These are phyloP conservation scores for Callinectes sapidus DNA, from an alignment of 2,888 invertebrate species.

Conservation along the genomic window DNA sequence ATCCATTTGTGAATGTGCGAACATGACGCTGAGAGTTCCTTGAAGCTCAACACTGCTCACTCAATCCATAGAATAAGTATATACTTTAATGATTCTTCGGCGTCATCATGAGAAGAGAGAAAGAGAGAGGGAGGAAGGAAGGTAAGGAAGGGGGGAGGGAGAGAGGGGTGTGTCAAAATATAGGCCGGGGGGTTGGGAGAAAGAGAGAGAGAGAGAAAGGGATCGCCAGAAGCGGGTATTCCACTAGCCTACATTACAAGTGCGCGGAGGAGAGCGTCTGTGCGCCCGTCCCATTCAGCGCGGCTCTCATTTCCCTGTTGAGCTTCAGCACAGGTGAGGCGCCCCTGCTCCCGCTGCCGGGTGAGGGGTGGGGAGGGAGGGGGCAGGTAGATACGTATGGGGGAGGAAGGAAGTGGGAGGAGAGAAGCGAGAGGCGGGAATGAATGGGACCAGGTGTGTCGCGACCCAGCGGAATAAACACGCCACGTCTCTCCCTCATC, in stretches of 20 bases:
- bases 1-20: neutral
- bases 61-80: neutral
- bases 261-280: slow-evolving; percentile 6
- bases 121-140: neutral
- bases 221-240: slow-evolving; percentile 49
- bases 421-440: slow-evolving; percentile 10
- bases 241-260: slow-evolving; percentile 55
- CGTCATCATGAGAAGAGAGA: neutral
- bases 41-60: neutral
- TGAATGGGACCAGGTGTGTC: slow-evolving; percentile 47
- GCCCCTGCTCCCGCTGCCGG: neutral
- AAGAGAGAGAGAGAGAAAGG: slow-evolving; percentile 24
- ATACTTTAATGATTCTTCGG: neutral
- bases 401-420: neutral
- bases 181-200: slow-evolving; percentile 30
- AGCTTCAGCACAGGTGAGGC: slow-evolving; percentile 5
- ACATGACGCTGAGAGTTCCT: neutral
- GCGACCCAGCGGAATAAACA: slow-evolving; percentile 6
- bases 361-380: neutral
- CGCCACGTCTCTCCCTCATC: slow-evolving; percentile 32
- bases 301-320: slow-evolving; percentile 15
- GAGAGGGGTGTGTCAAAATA: slow-evolving; percentile 40
- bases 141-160: neutral
- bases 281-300: neutral
- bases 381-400: neutral